A percentile compares a stretch with the other conserved stretches of the same genome.
Conservation (phyloP, 2,113 vertebrate species). For the Zosterops borbonicus region DNA sequence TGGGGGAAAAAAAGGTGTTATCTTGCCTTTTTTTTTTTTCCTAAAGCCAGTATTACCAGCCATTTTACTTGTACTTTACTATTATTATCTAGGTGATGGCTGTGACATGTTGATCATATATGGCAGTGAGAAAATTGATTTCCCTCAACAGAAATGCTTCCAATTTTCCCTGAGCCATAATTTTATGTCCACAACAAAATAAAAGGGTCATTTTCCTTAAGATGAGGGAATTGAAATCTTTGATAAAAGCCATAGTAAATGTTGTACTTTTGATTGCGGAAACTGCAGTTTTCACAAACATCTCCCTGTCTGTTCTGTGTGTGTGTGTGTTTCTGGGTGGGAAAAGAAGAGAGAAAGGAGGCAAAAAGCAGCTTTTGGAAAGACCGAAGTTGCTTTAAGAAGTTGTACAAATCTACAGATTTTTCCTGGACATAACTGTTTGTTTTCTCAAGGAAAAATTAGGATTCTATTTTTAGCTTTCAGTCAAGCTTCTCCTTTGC, state of each 20-base stretch:
- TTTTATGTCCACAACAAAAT: constrained; percentile 99
- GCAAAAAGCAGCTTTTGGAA: constrained; percentile 1
- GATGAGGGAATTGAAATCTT: constrained; percentile 93
- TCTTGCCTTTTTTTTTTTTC: constrained; percentile 49
- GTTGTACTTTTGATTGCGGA: constrained; percentile 86
- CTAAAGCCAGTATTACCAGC: constrained; percentile 76
- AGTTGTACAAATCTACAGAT: background rate
- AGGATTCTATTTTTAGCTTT: background rate
- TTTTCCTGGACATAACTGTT: background rate
- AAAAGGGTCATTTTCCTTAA: constrained; percentile 96
- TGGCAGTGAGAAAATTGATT: constrained; percentile 98
- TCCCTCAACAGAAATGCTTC: constrained; percentile 91
- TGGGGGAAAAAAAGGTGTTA: constrained; percentile 25
- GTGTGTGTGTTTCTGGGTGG: background rate
- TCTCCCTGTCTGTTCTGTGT: constrained; percentile 67
- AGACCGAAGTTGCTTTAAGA: constrained; percentile 38
- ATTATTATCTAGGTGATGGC: constrained; percentile 86
- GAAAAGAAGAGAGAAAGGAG: background rate
- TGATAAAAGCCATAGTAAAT: constrained; percentile 89
- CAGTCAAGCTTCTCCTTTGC: background rate
- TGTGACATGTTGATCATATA: constrained; percentile 91
- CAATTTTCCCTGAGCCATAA: constrained; percentile 98
- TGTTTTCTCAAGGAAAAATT: background rate
- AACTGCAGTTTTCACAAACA: constrained; percentile 78
- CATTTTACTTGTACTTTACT: constrained; percentile 84